Base-by-base conservation (phyloP, 2,113 vertebrate genomes). In the Melanostigma gelatinosum region DNA sequence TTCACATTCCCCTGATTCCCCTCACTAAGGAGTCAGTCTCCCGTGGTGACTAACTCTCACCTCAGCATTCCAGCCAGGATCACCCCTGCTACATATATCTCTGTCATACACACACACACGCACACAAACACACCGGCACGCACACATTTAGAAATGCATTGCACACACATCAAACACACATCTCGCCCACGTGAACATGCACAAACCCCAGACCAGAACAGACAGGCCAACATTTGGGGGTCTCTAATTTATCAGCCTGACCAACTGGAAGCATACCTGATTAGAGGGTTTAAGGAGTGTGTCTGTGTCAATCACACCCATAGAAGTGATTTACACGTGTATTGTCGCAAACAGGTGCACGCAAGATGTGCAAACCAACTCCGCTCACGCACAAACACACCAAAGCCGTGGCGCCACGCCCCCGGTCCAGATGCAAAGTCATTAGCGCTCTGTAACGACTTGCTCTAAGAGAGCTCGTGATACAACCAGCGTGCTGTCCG, bases 201-300 rank as follows among this genome's bases (percentile, higher is more conserved):
- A 24, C 73, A 63, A 78, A 85, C 65, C 69, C 79, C 27, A 16
- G 57, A 74, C 58, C 16, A 75, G 60, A 75, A 67, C 36, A 86
- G 89, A 77, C 85, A 87, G 48, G 54, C 65, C 61, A 71, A 63
- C 60, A 67, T 88, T 55, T 72, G 32, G 66, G 72, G 76, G 69
- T 90, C 88, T 93, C 38, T 92, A 84, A 91, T 85, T 91, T 65
- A 85, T 87, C 82, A 75, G 65, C 57, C 65, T 46, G 80, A 82
- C 83, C 81, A 67, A 89, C 78, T 83, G 89, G 84, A 93, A 91
- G 79, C 79, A 79, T 22, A 77, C 76, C 48, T 85, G 38, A 89
- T 92, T 92, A 92, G 69, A 88, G 82, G 85, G 60, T 82, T 85
- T 69, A 4, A 67, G 55, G n/a, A 71, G 46, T 50, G 63, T 77